Base-by-base conservation (phyloP, 2,113 vertebrate species). In the Orycteropus afer region DNA sequence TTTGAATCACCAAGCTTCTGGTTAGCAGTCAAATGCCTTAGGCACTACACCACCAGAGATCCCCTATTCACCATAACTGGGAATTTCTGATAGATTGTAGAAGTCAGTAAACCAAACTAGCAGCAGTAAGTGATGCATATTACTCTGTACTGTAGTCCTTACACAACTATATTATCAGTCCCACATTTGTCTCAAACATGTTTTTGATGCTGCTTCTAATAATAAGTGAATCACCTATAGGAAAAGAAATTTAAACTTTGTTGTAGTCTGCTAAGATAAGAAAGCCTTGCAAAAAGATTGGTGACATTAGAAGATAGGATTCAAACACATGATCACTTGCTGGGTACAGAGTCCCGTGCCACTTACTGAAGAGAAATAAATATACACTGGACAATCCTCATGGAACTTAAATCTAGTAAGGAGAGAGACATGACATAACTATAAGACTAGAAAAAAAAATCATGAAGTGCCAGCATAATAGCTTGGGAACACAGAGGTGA, bases 211-310 rank as follows among this genome's bases (percentile, higher is more conserved):
- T 92, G 11, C 74, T 71, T 86, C 34, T 93, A 51, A 32, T 59
- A 89, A 42, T 65, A n/a, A 23, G 1, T 91, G 37, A 86, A 40
- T 92, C 71, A 61, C 22, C 17, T 27, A 29, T 87, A 69, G 37
- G 49, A 77, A 92, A 61, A 71, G 57, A 86, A 84, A 71, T 79
- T 86, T 89, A 74, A 81, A 51, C 13, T 78, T 92, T 55, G 47
- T 77, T 59, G 8, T 23, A 73, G n/a, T 88, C n/a, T 88, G 94
- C n/a, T 90, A 88, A 85, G 7, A 91, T 65, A 91, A 23, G n/a
- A 95, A 91, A 85, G 20, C 37, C 53, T 89, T 81, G 4, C 8
- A 95, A 67, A 57, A 74, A 47, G 45, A 79, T 45, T 55, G 18
- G 51, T 74, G 17, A 94, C 49, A 57, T 82, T 74, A 79, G 53